Base-by-base conservation (phyloP, 2,888 invertebrate genomes). In the Tuberolachnus salignus region DNA sequence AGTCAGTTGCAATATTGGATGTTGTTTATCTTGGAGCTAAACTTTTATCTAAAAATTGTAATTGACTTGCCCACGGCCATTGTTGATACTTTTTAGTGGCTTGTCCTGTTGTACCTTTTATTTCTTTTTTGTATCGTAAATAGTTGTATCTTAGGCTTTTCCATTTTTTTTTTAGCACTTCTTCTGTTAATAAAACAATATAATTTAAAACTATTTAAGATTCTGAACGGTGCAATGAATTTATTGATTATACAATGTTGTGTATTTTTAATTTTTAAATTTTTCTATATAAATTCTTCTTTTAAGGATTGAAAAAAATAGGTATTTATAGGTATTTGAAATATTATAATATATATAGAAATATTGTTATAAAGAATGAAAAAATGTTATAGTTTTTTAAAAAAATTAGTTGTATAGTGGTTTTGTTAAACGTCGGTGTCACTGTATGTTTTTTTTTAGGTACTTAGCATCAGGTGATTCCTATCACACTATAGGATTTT, bases 401-500 rank as follows among this genome's bases (percentile, higher is more conserved):
- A 4, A 34, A 34, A 34, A 34, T 34, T 34, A 34, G 34, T 34
- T 34, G n/a, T n/a, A n/a, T n/a, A n/a, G n/a, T n/a, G n/a, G n/a
- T n/a, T n/a, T n/a, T n/a, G 34, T 34, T 34, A 34, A 34, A 34
- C 6, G 34, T 34, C 6, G 3, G 34, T 34, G 6, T 34, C 34
- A 34, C 34, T 34, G 34, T 34, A 6, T n/a, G n/a, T n/a, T 61
- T 53, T 57, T 71, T 61, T 49, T 69, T 69, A 69, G 51, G 51
- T 69, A 53, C 34, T 69, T 69, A n/a, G 34, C 67, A n/a, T n/a
- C 67, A 59, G 72, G 59, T 59, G 72, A 72, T n/a, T 72, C 72
- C 46, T 61, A 72, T 61, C 57, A 72, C 16, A 72, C 57, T 42
- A 72, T 72, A 46, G 42, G 44, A 46, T 71, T 71, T 61, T 71